Percentiles rank a stretch among this genome's conserved stretches.
These are phyloP conservation scores for Danio albolineatus DNA, from an alignment of 2,797 vertebrate genomes.

Conservation along the genomic window DNA sequence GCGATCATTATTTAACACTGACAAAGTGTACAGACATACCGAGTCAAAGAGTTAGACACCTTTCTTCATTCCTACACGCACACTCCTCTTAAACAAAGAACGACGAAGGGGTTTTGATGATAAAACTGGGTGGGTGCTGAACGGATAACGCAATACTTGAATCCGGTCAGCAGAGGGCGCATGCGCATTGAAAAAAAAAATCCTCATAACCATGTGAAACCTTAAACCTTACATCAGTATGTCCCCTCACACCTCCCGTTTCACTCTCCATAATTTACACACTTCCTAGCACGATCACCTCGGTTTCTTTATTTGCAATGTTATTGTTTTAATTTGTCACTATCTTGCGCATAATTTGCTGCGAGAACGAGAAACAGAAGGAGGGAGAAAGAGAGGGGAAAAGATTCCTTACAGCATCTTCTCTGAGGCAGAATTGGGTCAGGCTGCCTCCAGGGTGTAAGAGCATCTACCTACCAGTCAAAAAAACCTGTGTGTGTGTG, in stretches of 20 bases:
- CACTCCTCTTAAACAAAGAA: slow-evolving; percentile 11
- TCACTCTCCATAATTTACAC: slow-evolving; percentile 35
- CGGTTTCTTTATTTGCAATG: slow-evolving; percentile 39
- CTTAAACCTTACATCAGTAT: slow-evolving; percentile 48
- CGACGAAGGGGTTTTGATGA: slow-evolving; percentile 6
- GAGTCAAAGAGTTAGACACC: slow-evolving; percentile 15
- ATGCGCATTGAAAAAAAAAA: slow-evolving; percentile 16
- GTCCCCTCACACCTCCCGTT: slow-evolving; percentile 34
- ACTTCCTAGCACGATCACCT: slow-evolving; percentile 40
- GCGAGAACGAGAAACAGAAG: slow-evolving; percentile 6
- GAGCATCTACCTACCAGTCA: slow-evolving; percentile 60
- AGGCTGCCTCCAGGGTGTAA: slow-evolving; percentile 62
- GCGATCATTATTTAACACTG: slow-evolving; percentile 17
- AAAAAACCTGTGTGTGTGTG: slow-evolving; percentile 40
- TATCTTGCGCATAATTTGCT: slow-evolving; percentile 33
- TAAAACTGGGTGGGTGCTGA: background rate
- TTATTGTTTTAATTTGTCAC: slow-evolving; percentile 40
- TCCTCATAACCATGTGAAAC: slow-evolving; percentile 28
- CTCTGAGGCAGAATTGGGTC: slow-evolving; percentile 64
- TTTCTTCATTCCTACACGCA: slow-evolving; percentile 2
- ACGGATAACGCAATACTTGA: background rate
- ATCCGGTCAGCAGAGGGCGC: slow-evolving; percentile 45
- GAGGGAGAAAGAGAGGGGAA: slow-evolving; percentile 44
- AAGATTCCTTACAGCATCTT: slow-evolving; percentile 52
- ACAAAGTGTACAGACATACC: slow-evolving; percentile 2